A percentile compares a stretch with the other conserved stretches of the same genome.
Conservation (phyloP, 1,140 invertebrate species). For the Ectropis grisescens region DNA sequence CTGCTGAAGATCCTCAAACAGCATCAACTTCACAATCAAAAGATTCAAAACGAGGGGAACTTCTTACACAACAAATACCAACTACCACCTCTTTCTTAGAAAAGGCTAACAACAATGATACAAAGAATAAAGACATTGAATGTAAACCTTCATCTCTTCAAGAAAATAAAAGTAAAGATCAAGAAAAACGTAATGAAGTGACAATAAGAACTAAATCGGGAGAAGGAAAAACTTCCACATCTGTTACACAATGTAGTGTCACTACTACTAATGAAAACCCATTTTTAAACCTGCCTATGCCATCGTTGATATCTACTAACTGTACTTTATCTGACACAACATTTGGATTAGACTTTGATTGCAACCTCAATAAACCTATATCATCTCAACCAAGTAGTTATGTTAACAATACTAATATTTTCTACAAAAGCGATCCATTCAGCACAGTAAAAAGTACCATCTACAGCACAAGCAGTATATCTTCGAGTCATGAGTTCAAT, state of each 20-base stretch:
- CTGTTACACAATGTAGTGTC: conserved; percentile 13
- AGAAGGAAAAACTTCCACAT: conserved; percentile 22
- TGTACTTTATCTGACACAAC: conserved; percentile 34
- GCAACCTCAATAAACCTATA: conserved; percentile 39
- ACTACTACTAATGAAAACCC: conserved; percentile 40
- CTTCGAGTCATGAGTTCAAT: conserved; percentile 57
- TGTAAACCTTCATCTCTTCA: no score
- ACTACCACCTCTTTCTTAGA: conserved; percentile 27
- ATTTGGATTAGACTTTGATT: conserved; percentile 54
- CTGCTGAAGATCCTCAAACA: conserved; percentile 44
- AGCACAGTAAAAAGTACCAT: conserved; percentile 46
- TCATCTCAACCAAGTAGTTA: conserved; percentile 30
- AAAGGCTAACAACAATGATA: conserved; percentile 27
- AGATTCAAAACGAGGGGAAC: conserved; percentile 33
- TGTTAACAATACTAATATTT: conserved; percentile 39
- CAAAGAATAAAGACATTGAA: conserved; percentile 33
- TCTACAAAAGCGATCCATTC: conserved; percentile 58
- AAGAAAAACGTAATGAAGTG: conserved; percentile 27
- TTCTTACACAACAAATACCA: conserved; percentile 12
- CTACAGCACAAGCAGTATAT: conserved; percentile 55
- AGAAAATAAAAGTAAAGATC: conserved; percentile 23
- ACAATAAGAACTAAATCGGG: conserved; percentile 18
- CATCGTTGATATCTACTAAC: conserved; percentile 39
- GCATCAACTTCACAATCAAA: conserved; percentile 23
- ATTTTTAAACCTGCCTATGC: conserved; percentile 46